phyloP scores from a whole-genome alignment of 2,113 vertebrate species.

The Trachemys scripta region DNA sequence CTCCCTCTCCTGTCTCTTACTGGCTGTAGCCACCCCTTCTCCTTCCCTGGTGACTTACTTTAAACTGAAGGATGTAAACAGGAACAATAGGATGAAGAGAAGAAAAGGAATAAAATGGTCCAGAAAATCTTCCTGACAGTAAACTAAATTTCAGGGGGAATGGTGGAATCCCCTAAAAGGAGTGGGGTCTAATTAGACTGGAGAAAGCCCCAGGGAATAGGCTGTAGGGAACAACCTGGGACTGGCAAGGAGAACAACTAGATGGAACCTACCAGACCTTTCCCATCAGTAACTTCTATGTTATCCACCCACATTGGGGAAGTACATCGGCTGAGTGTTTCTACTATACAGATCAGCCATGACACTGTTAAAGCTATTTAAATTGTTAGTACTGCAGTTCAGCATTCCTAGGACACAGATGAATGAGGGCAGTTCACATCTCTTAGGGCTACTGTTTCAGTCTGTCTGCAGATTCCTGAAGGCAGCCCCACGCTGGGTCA shows the following conservation, averaged over 20 bases:
- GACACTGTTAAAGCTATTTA: not conserved
- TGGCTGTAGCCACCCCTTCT: not conserved
- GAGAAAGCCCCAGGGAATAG: not conserved
- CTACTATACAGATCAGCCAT: not conserved
- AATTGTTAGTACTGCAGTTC: not conserved
- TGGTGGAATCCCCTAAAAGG: not conserved
- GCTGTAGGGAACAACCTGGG: not conserved
- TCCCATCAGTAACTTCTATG: constrained; percentile 35
- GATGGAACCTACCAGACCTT: not conserved
- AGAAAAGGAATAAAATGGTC: not conserved
- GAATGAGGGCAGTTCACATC: not conserved
- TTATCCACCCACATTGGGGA: not conserved
- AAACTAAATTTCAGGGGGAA: not conserved
- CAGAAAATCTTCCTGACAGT: not conserved
- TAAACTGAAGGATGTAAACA: not conserved
- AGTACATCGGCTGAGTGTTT: not conserved
- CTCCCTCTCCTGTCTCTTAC: not conserved
- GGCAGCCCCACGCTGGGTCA: fast-evolving
- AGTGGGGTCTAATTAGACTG: not conserved
- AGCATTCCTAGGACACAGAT: fast-evolving
- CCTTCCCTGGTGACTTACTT: not conserved
- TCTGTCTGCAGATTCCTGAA: not conserved
- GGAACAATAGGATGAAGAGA: not conserved
- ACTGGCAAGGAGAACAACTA: not conserved
- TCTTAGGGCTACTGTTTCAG: not conserved